Percentiles rank a stretch among this genome's conserved stretches.
These are phyloP conservation scores for Danio albolineatus DNA, from an alignment of 2,797 vertebrate genomes.

Conservation along the genomic window DNA sequence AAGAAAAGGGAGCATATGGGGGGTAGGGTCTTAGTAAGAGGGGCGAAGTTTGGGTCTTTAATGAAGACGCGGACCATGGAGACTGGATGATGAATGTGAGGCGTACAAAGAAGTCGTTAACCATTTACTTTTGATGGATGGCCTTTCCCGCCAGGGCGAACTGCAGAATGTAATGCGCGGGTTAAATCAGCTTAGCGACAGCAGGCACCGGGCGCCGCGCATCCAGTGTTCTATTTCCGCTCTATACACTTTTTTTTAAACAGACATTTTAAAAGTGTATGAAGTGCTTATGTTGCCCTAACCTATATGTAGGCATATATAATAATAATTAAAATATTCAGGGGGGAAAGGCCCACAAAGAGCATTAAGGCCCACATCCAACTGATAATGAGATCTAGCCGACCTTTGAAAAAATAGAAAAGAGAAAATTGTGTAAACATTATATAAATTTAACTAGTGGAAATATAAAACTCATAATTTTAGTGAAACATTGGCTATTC, in stretches of 20 bases:
- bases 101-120: constrained; percentile 80
- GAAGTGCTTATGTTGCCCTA: too few relatives aligned
- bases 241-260: background rate
- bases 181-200: constrained; percentile 63
- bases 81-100: constrained; percentile 76
- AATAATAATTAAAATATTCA: too few relatives aligned
- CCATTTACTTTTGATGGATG: constrained; percentile 86
- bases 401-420: too few relatives aligned
- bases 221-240: background rate
- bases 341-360: too few relatives aligned
- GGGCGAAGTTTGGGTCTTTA: constrained; percentile 59
- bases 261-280: too few relatives aligned
- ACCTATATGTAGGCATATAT: background rate
- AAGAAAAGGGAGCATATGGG: constrained; percentile 67
- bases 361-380: too few relatives aligned
- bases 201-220: background rate
- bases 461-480: too few relatives aligned
- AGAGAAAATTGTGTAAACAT: too few relatives aligned
- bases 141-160: constrained; percentile 73
- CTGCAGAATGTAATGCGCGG: constrained; percentile 66
- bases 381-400: too few relatives aligned
- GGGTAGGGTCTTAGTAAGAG: constrained; percentile 62
- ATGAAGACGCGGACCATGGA: constrained; percentile 43
- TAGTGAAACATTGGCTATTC: too few relatives aligned
- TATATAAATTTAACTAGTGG: too few relatives aligned